phyloP scores from a whole-genome alignment of 2,888 invertebrate species.

The Oligia strigilis region DNA sequence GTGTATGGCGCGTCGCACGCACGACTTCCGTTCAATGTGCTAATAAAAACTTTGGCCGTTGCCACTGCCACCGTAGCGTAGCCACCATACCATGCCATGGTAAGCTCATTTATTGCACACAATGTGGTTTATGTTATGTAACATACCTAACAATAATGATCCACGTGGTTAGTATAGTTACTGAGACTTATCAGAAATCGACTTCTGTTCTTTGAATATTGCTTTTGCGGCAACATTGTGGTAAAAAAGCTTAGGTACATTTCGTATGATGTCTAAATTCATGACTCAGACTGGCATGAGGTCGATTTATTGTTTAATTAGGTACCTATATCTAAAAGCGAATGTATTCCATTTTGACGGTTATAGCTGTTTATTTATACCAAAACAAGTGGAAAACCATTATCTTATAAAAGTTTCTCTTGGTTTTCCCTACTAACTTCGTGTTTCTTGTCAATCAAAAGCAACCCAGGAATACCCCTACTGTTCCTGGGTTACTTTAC shows the following conservation, averaged over 20 bases:
- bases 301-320: background rate
- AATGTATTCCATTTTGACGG: no score
- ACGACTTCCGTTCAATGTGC: slow-evolving; percentile 66
- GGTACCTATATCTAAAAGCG: background rate
- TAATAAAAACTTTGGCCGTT: slow-evolving; percentile 66
- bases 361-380: no score
- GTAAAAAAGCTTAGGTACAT: background rate
- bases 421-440: background rate
- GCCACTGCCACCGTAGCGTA: slow-evolving; percentile 26
- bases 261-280: background rate
- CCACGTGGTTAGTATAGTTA: slow-evolving; percentile 18
- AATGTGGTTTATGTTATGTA: slow-evolving; percentile 43
- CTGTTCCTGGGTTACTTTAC: no score
- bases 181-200: background rate
- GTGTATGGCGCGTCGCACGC: slow-evolving; percentile 60
- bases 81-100: slow-evolving; percentile 32
- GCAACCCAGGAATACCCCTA: background rate
- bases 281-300: background rate
- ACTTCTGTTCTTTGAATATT: slow-evolving; percentile 2
- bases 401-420: background rate
- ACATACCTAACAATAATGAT: slow-evolving; percentile 19
- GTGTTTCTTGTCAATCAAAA: background rate
- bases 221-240: slow-evolving; percentile 8
- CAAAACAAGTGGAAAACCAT: background rate
- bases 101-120: slow-evolving; percentile 17